Evolutionary conservation across 30 jellyfish, hydroid and myxozoan species (phyloP).

Genomic region (Turritopsis rubra): DNA sequence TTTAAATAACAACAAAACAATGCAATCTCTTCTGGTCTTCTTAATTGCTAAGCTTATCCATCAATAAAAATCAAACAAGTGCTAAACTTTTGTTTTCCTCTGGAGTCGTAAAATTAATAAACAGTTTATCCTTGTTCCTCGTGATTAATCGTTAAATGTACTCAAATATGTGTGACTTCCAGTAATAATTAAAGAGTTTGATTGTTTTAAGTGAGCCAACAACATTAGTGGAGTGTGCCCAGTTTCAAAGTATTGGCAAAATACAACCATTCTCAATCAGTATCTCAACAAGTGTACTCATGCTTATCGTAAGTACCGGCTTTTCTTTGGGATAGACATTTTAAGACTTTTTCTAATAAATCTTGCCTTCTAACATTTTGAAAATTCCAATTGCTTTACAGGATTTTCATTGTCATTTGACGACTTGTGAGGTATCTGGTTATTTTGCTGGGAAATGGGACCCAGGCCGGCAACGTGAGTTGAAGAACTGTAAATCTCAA

Average conservation of each 20-base stretch:
- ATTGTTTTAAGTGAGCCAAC: constrained; percentile 66
- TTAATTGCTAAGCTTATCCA: too few species aligned
- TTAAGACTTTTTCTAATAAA: background rate
- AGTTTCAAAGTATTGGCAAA: constrained; percentile 80
- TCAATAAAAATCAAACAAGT: too few species aligned
- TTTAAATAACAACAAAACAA: too few species aligned
- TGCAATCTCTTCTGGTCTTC: too few species aligned
- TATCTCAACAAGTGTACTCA: constrained; percentile 67
- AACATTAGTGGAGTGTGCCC: constrained; percentile 92
- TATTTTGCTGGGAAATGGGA: constrained; percentile 94
- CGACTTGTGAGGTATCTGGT: constrained; percentile 81
- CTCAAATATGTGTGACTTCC: too few species aligned
- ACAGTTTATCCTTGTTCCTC: too few species aligned
- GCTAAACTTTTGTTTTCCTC: too few species aligned
- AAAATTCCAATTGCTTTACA: constrained; percentile 1
- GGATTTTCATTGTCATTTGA: constrained; percentile 90
- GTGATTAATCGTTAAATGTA: too few species aligned
- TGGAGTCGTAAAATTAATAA: too few species aligned
- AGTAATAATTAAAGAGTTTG: background rate
- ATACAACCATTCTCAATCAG: constrained; percentile 90
- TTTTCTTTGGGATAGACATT: background rate
- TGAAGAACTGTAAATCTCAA: background rate
- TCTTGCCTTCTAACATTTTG: background rate
- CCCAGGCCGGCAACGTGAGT: constrained; percentile 67
- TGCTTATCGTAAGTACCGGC: constrained; percentile 56